phyloP scores from a whole-genome alignment of 2,113 vertebrate genomes.

The Egretta garzetta region DNA sequence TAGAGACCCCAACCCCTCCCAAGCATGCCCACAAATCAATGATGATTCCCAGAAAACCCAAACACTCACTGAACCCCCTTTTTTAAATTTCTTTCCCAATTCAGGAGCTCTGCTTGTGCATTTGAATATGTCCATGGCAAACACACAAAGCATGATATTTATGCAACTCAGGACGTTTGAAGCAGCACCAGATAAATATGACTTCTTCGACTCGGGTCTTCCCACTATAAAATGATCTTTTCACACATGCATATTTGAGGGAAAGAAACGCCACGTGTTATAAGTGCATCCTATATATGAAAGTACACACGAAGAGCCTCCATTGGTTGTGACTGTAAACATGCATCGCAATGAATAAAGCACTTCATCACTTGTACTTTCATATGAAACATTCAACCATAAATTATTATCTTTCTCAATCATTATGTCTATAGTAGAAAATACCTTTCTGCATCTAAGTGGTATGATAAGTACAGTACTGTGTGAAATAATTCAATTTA shows the following conservation, averaged over 20 bases:
- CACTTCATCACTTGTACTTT: not conserved
- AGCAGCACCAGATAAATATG: not conserved
- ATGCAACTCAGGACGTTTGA: not conserved
- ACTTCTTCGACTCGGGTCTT: not conserved
- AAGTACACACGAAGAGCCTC: not conserved
- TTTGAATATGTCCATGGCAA: fast-evolving
- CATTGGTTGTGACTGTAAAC: fast-evolving
- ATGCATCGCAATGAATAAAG: not conserved
- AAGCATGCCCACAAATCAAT: not conserved
- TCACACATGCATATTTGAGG: not conserved
- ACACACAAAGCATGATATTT: not conserved
- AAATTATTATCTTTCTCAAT: not conserved
- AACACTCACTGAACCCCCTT: not conserved
- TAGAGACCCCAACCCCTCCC: not conserved
- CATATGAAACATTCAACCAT: not conserved
- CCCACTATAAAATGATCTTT: not conserved
- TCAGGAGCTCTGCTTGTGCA: not conserved
- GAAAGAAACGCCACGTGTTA: not conserved
- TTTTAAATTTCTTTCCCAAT: not conserved
- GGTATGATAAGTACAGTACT: not conserved
- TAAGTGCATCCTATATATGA: fast-evolving
- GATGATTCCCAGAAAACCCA: not conserved
- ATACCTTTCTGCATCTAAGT: not conserved
- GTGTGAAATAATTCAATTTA: not conserved
- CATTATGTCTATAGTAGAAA: not conserved